A percentile compares a stretch with the other conserved stretches of the same genome.
phyloP scores from a whole-genome alignment of 2,888 invertebrate species.

The Ischnura elegans region DNA sequence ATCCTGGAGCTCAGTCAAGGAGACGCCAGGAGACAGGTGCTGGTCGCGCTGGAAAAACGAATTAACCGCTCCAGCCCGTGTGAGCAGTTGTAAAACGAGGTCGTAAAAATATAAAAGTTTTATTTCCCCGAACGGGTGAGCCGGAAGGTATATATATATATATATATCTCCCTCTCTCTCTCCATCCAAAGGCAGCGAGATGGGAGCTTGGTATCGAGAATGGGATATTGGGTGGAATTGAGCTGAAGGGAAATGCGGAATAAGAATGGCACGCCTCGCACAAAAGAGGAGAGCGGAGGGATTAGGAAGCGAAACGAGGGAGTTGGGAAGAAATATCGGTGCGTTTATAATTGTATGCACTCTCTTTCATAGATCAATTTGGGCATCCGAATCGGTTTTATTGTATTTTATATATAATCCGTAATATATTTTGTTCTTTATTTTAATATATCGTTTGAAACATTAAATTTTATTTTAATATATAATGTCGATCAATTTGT shows the following conservation, averaged over 20 bases:
- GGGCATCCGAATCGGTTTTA: no score
- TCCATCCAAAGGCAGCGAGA: not conserved
- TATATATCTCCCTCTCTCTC: no score
- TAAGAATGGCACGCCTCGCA: not conserved
- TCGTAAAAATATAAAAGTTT: constrained; percentile 30
- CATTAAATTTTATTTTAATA: no score
- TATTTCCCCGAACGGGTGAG: not conserved
- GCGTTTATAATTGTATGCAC: no score
- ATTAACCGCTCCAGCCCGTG: not conserved
- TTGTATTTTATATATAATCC: no score
- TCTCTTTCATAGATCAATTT: no score
- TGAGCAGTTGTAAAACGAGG: constrained; percentile 26
- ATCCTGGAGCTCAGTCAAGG: constrained; percentile 26
- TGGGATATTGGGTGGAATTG: not conserved
- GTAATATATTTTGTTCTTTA: no score
- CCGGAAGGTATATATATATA: not conserved
- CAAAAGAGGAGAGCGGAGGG: not conserved
- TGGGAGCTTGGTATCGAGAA: not conserved
- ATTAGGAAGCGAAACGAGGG: not conserved
- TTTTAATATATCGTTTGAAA: no score
- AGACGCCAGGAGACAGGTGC: constrained; percentile 21
- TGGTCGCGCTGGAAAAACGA: constrained; percentile 2
- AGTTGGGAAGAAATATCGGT: not conserved
- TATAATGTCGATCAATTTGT: no score
- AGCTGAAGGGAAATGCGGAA: not conserved